A percentile compares a stretch with the other conserved stretches of the same genome.
Evolutionary conservation across 1,140 invertebrate species (phyloP).

Genomic region (Wiebesia pumilae): DNA sequence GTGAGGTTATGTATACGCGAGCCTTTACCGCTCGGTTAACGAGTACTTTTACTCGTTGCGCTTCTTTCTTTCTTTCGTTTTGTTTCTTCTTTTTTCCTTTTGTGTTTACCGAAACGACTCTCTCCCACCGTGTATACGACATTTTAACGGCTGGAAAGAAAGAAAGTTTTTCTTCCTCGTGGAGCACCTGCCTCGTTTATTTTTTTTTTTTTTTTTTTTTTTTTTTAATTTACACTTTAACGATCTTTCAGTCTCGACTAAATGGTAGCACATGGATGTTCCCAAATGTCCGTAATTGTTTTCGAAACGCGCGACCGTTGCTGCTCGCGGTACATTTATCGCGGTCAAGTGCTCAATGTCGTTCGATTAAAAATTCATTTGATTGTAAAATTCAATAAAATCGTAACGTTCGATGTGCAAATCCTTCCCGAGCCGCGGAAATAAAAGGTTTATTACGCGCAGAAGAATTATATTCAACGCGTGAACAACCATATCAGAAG

Average conservation of each 20-base stretch:
- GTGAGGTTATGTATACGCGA: background rate
- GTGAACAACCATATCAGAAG: background rate
- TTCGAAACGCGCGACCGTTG: too few species aligned
- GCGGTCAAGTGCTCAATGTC: too few species aligned
- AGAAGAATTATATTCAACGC: background rate
- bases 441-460: background rate
- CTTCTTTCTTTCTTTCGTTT: background rate
- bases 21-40: background rate
- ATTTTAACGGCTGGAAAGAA: slow-evolving; percentile 26
- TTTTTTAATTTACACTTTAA: background rate
- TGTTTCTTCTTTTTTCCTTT: background rate
- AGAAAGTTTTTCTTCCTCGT: background rate
- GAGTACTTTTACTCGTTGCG: background rate
- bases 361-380: background rate
- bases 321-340: too few species aligned
- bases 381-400: background rate
- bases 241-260: background rate
- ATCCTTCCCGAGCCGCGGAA: background rate
- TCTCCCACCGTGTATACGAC: background rate
- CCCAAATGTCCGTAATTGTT: too few species aligned
- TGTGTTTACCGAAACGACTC: background rate
- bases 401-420: background rate
- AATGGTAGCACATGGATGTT: background rate
- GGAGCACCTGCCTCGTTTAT: background rate
- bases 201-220: too few species aligned